Percentiles rank a stretch among this genome's conserved stretches.
Conservation (phyloP, 1,140 invertebrate species). For the Sinonovacula constricta region DNA sequence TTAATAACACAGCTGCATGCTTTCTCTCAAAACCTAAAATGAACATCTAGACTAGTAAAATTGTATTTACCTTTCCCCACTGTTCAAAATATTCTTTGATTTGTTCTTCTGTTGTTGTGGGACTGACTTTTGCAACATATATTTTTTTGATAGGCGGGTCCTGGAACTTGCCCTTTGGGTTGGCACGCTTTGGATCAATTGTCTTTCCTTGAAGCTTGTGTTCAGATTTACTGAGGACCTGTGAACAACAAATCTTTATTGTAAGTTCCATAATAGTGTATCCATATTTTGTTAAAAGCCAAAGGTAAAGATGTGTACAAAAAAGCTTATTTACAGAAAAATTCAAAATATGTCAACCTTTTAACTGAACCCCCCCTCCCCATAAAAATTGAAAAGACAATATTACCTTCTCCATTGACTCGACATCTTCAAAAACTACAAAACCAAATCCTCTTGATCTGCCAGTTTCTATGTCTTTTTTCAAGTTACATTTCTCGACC, state of each 20-base stretch:
- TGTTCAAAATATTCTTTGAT: slow-evolving; percentile 72
- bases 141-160: slow-evolving; percentile 69
- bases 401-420: slow-evolving; percentile 71
- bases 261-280: too few species aligned
- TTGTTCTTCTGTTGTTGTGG: slow-evolving; percentile 65
- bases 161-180: slow-evolving; percentile 61
- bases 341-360: too few species aligned
- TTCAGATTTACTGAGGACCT: too few species aligned
- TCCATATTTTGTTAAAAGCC: too few species aligned
- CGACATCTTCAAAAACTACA: slow-evolving; percentile 95
- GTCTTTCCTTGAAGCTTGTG: slow-evolving; percentile 72
- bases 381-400: too few species aligned
- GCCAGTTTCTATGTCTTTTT: slow-evolving; percentile 98
- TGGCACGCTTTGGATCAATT: slow-evolving; percentile 74
- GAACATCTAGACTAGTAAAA: too few species aligned
- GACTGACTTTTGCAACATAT: slow-evolving; percentile 72
- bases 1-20: too few species aligned
- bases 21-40: too few species aligned
- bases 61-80: slow-evolving; percentile 74
- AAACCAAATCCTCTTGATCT: slow-evolving; percentile 97
- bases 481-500: slow-evolving; percentile 97
- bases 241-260: too few species aligned
- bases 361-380: too few species aligned
- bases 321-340: too few species aligned
- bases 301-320: too few species aligned